These are phyloP conservation scores for Panthera tigris DNA, from an alignment of 2,113 vertebrate genomes.

Conservation along the genomic window DNA sequence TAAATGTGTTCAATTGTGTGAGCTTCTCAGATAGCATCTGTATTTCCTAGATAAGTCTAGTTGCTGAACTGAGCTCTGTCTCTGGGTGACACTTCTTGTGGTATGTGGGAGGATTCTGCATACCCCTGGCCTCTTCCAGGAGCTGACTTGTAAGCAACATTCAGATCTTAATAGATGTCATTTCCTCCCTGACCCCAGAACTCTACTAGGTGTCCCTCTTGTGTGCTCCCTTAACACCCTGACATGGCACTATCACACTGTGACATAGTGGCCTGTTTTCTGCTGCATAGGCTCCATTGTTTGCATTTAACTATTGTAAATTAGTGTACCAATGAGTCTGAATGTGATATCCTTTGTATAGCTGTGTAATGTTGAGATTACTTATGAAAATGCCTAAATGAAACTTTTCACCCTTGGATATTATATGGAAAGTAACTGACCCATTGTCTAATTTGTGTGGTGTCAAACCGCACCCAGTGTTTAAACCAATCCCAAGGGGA, in stretches of 20 bases:
- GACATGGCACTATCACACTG: not conserved
- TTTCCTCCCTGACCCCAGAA: not conserved
- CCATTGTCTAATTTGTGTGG: not conserved
- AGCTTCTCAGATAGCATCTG: not conserved
- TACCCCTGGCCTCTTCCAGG: not conserved
- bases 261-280: not conserved
- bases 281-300: not conserved
- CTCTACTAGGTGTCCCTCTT: not conserved
- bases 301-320: conserved; percentile 58
- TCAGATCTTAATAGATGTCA: not conserved
- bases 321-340: conserved; percentile 56
- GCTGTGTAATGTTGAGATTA: conserved; percentile 63
- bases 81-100: not conserved
- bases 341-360: conserved; percentile 61
- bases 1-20: not conserved
- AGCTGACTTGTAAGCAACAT: not conserved
- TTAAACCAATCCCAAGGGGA: not conserved
- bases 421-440: conserved; percentile 28
- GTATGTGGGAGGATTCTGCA: not conserved
- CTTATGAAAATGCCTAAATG: conserved; percentile 61
- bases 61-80: not conserved
- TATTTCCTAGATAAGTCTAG: not conserved
- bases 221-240: not conserved
- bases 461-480: not conserved
- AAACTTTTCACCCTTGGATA: conserved; percentile 74